phyloP scores from a whole-genome alignment of 2,797 vertebrate species.

The Falco peregrinus region DNA sequence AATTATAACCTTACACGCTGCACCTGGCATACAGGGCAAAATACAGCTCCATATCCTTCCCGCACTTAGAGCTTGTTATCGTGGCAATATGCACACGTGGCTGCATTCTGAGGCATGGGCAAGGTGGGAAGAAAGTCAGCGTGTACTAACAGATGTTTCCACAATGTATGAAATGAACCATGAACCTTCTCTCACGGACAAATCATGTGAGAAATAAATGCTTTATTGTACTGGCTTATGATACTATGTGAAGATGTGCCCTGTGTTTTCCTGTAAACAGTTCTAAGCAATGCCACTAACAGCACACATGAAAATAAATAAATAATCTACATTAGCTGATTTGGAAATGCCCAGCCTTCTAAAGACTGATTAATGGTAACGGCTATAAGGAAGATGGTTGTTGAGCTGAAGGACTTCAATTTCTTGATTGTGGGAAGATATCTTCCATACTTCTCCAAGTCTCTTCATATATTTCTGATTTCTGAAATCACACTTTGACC shows the following conservation, averaged over 20 bases:
- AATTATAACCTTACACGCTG: neutral
- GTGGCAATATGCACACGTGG: neutral
- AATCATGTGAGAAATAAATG: neutral
- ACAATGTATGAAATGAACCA: accelerated
- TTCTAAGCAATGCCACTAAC: neutral
- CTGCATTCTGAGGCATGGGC: neutral
- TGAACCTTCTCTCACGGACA: neutral
- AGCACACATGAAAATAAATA: neutral
- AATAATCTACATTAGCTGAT: neutral
- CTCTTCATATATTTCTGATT: neutral
- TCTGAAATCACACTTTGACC: neutral
- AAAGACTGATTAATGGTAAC: neutral
- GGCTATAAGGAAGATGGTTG: neutral
- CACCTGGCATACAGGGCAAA: neutral
- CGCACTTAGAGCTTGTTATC: accelerated
- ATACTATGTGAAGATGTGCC: neutral
- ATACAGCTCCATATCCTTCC: neutral
- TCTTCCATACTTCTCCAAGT: neutral
- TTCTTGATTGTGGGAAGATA: neutral
- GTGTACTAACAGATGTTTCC: neutral
- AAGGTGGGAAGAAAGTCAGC: neutral
- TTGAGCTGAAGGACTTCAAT: neutral
- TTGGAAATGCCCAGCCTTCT: neutral
- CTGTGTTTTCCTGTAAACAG: neutral
- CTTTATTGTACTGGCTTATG: neutral